Evolutionary conservation across 2,888 invertebrate species (phyloP).

Genomic region (Drosophila diplacantha): DNA sequence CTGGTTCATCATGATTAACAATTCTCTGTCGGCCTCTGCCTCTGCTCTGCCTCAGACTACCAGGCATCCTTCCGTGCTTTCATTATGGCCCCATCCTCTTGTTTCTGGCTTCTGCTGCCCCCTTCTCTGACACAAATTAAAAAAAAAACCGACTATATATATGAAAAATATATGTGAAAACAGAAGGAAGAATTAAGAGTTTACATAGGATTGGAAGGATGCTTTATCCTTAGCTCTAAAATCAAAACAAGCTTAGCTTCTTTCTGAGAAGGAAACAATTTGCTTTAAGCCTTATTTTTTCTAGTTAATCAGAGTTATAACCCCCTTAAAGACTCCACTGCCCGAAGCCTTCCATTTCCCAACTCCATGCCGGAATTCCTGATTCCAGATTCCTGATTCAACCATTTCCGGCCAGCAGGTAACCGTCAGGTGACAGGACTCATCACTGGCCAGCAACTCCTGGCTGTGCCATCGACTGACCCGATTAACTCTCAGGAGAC

Average conservation of each 20-base stretch:
- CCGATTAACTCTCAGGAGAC: conserved; percentile 58
- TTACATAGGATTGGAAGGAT: background rate
- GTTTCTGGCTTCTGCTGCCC: background rate
- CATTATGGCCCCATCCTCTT: conserved; percentile 18
- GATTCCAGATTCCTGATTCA: conserved; percentile 7
- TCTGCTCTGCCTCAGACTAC: background rate
- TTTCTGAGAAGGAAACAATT: background rate
- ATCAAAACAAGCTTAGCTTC: background rate
- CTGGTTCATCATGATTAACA: conserved; percentile 71
- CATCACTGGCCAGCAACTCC: conserved; percentile 4
- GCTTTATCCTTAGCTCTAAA: too few relatives aligned
- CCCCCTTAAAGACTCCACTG: background rate
- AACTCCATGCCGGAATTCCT: background rate
- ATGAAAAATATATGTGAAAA: conserved; percentile 41
- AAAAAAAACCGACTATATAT: conserved; percentile 49
- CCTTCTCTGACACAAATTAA: conserved; percentile 47
- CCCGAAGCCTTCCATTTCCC: background rate
- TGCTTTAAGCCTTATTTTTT: background rate
- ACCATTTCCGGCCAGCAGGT: conserved; percentile 12
- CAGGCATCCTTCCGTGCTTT: conserved; percentile 4
- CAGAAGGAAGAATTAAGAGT: background rate
- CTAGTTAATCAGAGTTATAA: background rate
- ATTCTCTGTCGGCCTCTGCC: conserved; percentile 21
- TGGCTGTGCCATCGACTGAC: conserved; percentile 58
- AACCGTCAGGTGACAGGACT: conserved; percentile 12